These are phyloP conservation scores for Notothenia coriiceps DNA, from an alignment of 2,113 vertebrate species.

Conservation along the genomic window DNA sequence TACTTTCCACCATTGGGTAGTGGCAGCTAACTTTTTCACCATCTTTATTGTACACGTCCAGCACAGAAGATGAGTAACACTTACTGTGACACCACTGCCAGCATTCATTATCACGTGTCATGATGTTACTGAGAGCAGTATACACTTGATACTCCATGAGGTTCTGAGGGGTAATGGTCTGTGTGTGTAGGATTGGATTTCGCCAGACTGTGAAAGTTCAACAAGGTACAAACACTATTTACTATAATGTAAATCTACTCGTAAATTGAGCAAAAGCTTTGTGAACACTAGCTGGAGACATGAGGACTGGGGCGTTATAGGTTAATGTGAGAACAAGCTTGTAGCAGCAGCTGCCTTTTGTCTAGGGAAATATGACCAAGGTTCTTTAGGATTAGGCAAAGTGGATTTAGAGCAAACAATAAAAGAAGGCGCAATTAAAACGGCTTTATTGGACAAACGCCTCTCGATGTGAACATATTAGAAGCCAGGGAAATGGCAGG, in stretches of 20 bases:
- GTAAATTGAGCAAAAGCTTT: not conserved
- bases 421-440: slow-evolving; percentile 69
- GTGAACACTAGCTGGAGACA: not conserved
- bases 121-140: slow-evolving; percentile 24
- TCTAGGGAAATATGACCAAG: slow-evolving; percentile 70
- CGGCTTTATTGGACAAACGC: slow-evolving; percentile 69
- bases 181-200: slow-evolving; percentile 12
- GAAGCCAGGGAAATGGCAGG: slow-evolving; percentile 38
- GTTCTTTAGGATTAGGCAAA: slow-evolving; percentile 71
- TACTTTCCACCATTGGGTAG: not conserved
- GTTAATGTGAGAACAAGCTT: slow-evolving; percentile 42
- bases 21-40: slow-evolving; percentile 32
- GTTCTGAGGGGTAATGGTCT: slow-evolving; percentile 4
- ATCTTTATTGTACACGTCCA: slow-evolving; percentile 33
- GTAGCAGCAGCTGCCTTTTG: slow-evolving; percentile 44
- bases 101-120: slow-evolving; percentile 29
- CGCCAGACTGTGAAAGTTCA: slow-evolving; percentile 11
- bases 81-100: slow-evolving; percentile 54
- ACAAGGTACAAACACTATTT: slow-evolving; percentile 9
- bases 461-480: slow-evolving; percentile 63
- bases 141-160: slow-evolving; percentile 32
- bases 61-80: slow-evolving; percentile 28
- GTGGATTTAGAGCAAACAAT: slow-evolving; percentile 75
- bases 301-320: slow-evolving; percentile 5
- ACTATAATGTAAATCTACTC: not conserved